Evolutionary conservation across 2,888 invertebrate genomes (phyloP).

Genomic region (Mechanitis mazaeus): DNA sequence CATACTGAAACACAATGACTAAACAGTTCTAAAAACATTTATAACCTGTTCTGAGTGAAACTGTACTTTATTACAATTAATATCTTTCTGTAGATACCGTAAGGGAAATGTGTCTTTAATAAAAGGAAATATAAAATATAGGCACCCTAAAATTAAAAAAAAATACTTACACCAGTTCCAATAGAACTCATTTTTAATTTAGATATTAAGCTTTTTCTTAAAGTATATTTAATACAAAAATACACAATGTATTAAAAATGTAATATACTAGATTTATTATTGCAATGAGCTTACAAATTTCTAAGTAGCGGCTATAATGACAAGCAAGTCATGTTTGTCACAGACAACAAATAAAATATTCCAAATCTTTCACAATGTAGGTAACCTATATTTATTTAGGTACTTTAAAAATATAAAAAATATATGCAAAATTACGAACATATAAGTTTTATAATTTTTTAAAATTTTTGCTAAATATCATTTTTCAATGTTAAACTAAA

Average conservation of each 20-base stretch:
- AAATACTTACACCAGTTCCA: slow-evolving; percentile 90
- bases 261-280: slow-evolving; percentile 7
- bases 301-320: slow-evolving; percentile 50
- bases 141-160: no score
- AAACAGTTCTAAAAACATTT: slow-evolving; percentile 26
- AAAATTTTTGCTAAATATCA: no score
- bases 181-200: slow-evolving; percentile 89
- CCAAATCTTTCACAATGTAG: no score
- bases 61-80: no score
- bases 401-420: no score
- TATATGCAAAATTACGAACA: no score
- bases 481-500: neutral
- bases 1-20: slow-evolving; percentile 84
- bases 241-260: slow-evolving; percentile 4
- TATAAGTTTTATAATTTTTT: no score
- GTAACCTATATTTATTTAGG: no score
- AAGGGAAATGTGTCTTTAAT: neutral
- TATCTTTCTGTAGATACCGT: neutral
- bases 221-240: slow-evolving; percentile 4
- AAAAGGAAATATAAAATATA: neutral
- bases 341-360: slow-evolving; percentile 10
- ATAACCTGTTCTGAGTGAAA: neutral
- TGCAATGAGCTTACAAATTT: slow-evolving; percentile 10
- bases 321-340: slow-evolving; percentile 47
- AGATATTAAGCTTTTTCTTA: slow-evolving; percentile 7